These are phyloP conservation scores for Oreochromis grahami DNA, from an alignment of 2,797 vertebrate genomes.

Conservation along the genomic window DNA sequence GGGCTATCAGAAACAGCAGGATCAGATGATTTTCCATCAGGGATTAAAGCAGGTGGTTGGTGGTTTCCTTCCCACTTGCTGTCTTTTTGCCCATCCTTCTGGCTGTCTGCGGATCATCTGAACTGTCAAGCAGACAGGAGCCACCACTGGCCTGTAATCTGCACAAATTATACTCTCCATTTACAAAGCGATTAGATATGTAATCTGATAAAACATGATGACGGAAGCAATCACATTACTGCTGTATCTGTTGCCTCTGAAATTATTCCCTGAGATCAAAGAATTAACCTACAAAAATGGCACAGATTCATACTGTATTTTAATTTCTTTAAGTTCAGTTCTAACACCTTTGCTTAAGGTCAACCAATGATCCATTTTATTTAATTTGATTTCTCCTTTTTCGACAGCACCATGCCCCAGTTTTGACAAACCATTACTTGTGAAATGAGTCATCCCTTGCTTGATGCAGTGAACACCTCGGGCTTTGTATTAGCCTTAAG, in stretches of 20 bases:
- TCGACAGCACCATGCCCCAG: conserved; percentile 23
- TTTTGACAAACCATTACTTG: conserved; percentile 56
- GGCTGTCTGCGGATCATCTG: conserved; percentile 28
- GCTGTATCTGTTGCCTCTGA: conserved; percentile 51
- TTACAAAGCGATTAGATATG: conserved; percentile 63
- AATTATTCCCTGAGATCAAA: conserved; percentile 63
- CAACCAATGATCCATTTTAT: conserved; percentile 58
- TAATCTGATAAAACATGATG: conserved; percentile 72
- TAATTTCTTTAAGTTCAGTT: conserved; percentile 24
- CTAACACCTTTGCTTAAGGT: conserved; percentile 49
- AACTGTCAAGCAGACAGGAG: conserved; percentile 32
- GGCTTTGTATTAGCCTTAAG: conserved; percentile 33
- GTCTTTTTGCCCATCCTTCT: conserved; percentile 26
- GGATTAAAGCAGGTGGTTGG: conserved; percentile 53
- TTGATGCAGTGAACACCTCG: conserved; percentile 34
- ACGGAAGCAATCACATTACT: conserved; percentile 75
- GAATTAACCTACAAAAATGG: conserved; percentile 35
- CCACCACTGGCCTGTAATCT: conserved; percentile 59
- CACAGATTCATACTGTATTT: conserved; percentile 38
- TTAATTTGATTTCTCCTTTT: conserved; percentile 50
- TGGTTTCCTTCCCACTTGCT: conserved; percentile 27
- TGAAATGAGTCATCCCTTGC: conserved; percentile 50
- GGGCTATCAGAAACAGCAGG: conserved; percentile 8
- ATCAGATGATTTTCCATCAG: conserved; percentile 28
- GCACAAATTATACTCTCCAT: conserved; percentile 60